These are phyloP conservation scores for Trididemnum nubilum DNA, from an alignment of 23 tunicate species.

Conservation along the genomic window DNA sequence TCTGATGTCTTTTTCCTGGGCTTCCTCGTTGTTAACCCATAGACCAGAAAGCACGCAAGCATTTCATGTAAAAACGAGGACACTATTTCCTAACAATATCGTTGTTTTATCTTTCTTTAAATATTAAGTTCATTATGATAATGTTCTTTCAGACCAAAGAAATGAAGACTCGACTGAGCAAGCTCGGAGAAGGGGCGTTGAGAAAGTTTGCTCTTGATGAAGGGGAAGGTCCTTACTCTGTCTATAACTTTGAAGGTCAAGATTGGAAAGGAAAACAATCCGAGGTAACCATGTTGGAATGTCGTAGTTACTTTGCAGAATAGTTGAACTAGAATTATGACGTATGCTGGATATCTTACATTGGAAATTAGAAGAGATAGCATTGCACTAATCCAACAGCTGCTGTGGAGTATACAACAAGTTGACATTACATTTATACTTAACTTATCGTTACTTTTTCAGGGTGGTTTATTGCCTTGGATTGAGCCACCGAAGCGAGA, in stretches of 20 bases:
- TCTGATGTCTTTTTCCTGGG: no score
- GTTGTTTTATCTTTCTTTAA: no score
- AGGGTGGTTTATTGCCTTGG: constrained; percentile 90
- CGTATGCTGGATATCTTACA: no score
- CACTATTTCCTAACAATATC: no score
- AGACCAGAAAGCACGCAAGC: no score
- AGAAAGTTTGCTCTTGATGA: constrained; percentile 91
- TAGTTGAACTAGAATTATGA: not conserved
- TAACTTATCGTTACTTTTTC: not conserved
- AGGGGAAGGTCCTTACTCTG: constrained; percentile 93
- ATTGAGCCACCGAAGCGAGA: constrained; percentile 99
- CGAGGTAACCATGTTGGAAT: constrained; percentile 45
- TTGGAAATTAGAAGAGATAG: no score
- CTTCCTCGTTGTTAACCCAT: no score
- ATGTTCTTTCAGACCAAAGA: constrained; percentile 63
- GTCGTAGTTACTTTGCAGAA: not conserved
- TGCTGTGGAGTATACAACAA: no score
- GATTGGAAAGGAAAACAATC: constrained; percentile 89
- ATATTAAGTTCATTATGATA: no score
- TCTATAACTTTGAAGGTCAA: constrained; percentile 93
- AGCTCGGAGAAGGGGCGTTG: constrained; percentile 81
- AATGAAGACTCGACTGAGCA: constrained; percentile 62
- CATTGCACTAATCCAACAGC: no score
- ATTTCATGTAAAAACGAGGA: no score
- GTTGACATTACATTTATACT: no score